Base-by-base conservation (phyloP, 2,888 invertebrate genomes). In the Cosmia trapezina region DNA sequence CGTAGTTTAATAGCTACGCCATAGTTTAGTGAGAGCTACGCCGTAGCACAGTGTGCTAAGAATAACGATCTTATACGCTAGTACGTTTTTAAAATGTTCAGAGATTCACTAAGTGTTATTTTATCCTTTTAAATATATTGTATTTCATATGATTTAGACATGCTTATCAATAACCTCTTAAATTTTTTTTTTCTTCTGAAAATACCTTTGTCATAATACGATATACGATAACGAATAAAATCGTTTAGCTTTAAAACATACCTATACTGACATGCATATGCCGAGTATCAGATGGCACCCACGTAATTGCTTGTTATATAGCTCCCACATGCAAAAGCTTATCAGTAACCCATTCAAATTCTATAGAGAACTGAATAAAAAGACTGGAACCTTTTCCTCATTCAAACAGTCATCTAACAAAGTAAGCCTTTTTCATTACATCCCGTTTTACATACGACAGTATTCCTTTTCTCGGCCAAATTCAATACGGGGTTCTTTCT, bases 341-440 rank as follows among this genome's bases (percentile, higher is more conserved):
- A 84, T 78, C 82, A 82, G 70, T 56, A 63, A 56, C 28, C 68
- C 61, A 82, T 82, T 82, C 33, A 78, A 69, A 68, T 83, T 85
- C 45, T 67, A 70, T 79, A 66, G 66, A 82, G 78, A 73, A 64
- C 59, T 57, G 73, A 65, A 70, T 78, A 73, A 73, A 77, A 57
- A 62, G 54, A 59, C 49, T 69, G 64, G 85, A 69, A 80, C 85
- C 70, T 85, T 82, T 78, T 63, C 60, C 68, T 73, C 70, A 83
- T 79, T 79, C 80, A 85, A 68, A 75, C 69, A 83, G 54, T 72
- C 67, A 72, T 68, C 71, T 75, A 73, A 86, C 78, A 73, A 78
- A 76, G 72, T 70, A 75, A 77, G 74, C 77, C 77, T 85, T 84
- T 86, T 86, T 80, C 81, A 86, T 85, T 85, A 83, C 73, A 76